Base-by-base conservation (phyloP, 2,888 invertebrate species). In the Netelia inedita region DNA sequence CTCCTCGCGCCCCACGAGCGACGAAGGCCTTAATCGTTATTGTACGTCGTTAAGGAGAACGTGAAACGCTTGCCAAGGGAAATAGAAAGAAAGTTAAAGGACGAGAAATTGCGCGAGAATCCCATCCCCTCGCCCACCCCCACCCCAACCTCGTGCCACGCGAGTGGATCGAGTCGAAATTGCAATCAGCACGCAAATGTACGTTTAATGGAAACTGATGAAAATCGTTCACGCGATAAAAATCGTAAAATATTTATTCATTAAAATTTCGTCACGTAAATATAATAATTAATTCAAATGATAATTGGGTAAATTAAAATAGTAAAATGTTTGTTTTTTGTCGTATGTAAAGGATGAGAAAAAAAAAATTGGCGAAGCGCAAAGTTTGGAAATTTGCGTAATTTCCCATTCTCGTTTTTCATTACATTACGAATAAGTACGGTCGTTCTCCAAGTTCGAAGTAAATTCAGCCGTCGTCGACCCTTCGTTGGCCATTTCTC, bases 21-120 rank as follows among this genome's bases (percentile, higher is more conserved):
- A 55, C 16, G 63, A 57, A 21, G 21, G 16, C 16, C 53, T 72
- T 63, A 79, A 79, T 63, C 79, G 79, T 79, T 72, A 79, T 79
- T 23, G 63, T 28, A 57, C 11, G 23, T 50, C 71, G 79, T 72
- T 72, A 41, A n/a, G 65, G 23, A 41, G 53, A 28, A 72, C 53
- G 65, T 65, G 65, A 16, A 57, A 43, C 41, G 53, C 19, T 65
- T 11, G 16, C 63, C 23, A 46, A 63, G 41, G 28, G 65, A 72
- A 43, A 35, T 16, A 63, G 16, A 55, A 65, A 21, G 43, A 55
- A 11, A 2, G 63, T 63, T 35, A 21, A 53, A 43, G n/a, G 8
- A 46, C 23, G 50, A 6, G 21, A 46, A 21, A 59, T 57, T 57
- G 57, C 21, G 19, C 57, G 57, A 57, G 57, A 19, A 19, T 19